Conservation (phyloP, 2,797 vertebrate genomes). For the Xenentodon cancila region DNA sequence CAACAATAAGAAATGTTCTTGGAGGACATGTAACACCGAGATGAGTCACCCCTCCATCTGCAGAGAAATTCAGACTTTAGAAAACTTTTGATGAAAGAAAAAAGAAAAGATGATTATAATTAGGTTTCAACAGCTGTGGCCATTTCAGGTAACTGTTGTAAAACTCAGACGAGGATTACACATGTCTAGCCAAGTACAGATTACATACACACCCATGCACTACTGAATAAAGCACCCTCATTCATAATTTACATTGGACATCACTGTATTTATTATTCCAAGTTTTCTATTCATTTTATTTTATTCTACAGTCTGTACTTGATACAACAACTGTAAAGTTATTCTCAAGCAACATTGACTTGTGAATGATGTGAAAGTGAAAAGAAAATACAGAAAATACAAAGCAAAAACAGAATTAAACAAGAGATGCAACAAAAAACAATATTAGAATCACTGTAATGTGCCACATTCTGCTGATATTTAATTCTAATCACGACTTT, state of each 20-base stretch:
- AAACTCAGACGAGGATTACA: constrained; percentile 49
- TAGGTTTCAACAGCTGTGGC: constrained; percentile 28
- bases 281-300: too few relatives aligned
- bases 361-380: too few relatives aligned
- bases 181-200: too few relatives aligned
- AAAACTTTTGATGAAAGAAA: background rate
- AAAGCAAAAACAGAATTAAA: background rate
- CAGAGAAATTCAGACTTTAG: too few relatives aligned
- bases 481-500: constrained; percentile 7
- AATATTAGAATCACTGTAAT: background rate
- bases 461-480: background rate
- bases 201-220: too few relatives aligned
- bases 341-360: too few relatives aligned
- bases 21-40: background rate
- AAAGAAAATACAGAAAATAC: background rate
- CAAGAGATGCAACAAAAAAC: background rate
- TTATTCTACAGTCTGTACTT: too few relatives aligned
- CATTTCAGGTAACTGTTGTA: constrained; percentile 41
- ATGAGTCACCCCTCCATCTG: too few relatives aligned
- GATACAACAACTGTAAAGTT: too few relatives aligned
- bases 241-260: too few relatives aligned
- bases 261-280: too few relatives aligned
- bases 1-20: constrained; percentile 1
- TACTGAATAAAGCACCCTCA: too few relatives aligned
- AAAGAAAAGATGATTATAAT: constrained; percentile 18